Evolutionary conservation across 2,113 vertebrate genomes (phyloP).

Genomic region (Egretta garzetta): DNA sequence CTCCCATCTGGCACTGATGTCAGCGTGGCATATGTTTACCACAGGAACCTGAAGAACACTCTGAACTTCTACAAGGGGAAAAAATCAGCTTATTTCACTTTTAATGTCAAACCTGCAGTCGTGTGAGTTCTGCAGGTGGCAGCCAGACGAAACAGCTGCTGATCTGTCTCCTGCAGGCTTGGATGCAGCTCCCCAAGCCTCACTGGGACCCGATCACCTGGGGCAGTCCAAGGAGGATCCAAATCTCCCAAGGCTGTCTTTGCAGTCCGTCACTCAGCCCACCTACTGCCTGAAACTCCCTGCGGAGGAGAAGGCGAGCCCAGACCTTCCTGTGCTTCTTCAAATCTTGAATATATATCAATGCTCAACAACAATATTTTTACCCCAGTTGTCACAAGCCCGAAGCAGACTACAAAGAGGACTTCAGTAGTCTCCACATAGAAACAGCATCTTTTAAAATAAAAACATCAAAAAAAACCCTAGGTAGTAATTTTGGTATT

Average conservation of each 20-base stretch:
- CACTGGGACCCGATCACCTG: neutral
- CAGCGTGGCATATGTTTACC: neutral
- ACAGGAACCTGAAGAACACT: neutral
- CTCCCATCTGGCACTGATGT: slow-evolving; percentile 11
- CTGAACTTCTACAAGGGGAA: neutral
- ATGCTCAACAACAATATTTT: neutral
- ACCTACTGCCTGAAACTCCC: neutral
- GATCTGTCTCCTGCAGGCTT: neutral
- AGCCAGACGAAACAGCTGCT: neutral
- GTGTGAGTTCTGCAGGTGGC: neutral
- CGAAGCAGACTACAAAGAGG: neutral
- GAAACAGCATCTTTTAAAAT: neutral
- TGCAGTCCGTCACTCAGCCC: neutral
- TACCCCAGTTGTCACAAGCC: neutral
- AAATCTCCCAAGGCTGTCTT: neutral
- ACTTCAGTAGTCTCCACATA: neutral
- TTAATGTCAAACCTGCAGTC: neutral
- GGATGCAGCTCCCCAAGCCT: neutral
- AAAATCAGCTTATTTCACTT: neutral
- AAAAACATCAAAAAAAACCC: neutral
- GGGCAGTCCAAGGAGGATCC: neutral
- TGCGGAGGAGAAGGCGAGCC: neutral
- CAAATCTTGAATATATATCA: neutral
- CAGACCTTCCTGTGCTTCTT: neutral
- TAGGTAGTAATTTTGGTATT: neutral